Evolutionary conservation across 2,888 invertebrate genomes (phyloP).

Genomic region (Thecophora atra): DNA sequence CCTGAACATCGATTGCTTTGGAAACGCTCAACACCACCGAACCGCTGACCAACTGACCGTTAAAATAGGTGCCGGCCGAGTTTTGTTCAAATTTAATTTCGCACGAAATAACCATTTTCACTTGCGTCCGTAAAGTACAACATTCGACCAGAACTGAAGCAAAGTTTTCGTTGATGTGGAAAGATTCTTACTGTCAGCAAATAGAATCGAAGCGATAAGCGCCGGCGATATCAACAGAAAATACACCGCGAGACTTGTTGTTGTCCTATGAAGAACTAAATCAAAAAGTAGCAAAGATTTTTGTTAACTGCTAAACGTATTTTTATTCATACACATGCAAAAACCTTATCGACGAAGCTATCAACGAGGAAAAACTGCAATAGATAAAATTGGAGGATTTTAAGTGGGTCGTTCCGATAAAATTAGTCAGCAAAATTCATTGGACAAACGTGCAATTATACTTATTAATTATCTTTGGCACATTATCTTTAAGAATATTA

Average conservation of each 20-base stretch:
- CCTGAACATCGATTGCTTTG: constrained; percentile 59
- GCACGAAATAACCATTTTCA: constrained; percentile 60
- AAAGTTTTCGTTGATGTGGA: constrained; percentile 44
- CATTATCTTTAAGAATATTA: too few relatives aligned
- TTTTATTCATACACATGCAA: background rate
- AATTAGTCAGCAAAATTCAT: too few relatives aligned
- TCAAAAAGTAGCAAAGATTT: background rate
- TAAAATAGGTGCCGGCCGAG: constrained; percentile 58
- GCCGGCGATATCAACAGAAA: constrained; percentile 24
- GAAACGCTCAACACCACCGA: constrained; percentile 54
- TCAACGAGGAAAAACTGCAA: background rate
- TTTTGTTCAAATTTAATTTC: constrained; percentile 63
- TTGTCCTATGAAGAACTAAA: background rate
- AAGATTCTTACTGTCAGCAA: constrained; percentile 38
- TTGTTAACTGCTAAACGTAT: background rate
- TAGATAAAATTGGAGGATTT: too few relatives aligned
- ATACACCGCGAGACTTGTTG: background rate
- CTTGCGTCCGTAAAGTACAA: too few relatives aligned
- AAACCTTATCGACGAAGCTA: constrained; percentile 7
- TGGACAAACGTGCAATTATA: too few relatives aligned
- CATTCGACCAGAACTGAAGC: background rate
- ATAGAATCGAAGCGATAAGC: constrained; percentile 31
- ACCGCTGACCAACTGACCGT: constrained; percentile 61
- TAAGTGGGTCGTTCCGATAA: too few relatives aligned
- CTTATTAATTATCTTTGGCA: too few relatives aligned